A percentile compares a stretch with the other conserved stretches of the same genome.
Evolutionary conservation across 2,888 invertebrate species (phyloP).

Genomic region (Drosophila mercatorum): DNA sequence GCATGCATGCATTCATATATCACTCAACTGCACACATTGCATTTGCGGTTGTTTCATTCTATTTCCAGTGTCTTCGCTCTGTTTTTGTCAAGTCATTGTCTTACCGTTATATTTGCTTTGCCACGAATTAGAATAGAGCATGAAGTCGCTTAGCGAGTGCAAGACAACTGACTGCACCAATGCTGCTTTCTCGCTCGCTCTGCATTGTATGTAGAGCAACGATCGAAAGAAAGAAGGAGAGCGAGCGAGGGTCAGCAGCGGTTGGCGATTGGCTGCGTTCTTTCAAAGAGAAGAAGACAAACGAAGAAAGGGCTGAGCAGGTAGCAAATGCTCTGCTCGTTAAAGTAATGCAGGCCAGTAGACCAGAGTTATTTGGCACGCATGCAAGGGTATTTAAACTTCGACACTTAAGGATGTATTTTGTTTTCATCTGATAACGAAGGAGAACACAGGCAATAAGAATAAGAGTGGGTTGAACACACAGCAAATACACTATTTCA

Average conservation of each 20-base stretch:
- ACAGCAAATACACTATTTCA: background rate
- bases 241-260: no score
- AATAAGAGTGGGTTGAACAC: background rate
- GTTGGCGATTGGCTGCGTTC: background rate
- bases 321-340: background rate
- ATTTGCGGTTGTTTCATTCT: conserved; percentile 5
- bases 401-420: background rate
- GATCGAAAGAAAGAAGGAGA: background rate
- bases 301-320: no score
- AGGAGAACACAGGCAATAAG: background rate
- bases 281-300: background rate
- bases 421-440: background rate
- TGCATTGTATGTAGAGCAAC: background rate
- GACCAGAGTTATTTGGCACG: no score
- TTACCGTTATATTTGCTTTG: conserved; percentile 1
- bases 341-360: background rate
- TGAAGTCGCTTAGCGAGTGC: conserved; percentile 1
- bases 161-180: background rate
- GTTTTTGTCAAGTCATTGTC: conserved; percentile 2
- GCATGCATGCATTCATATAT: background rate
- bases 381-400: background rate
- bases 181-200: background rate
- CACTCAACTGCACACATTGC: conserved; percentile 1
- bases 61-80: background rate
- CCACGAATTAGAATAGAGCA: background rate